A percentile compares a stretch with the other conserved stretches of the same genome.
phyloP scores from a whole-genome alignment of 1,140 invertebrate genomes.

The Danaus melanippus region DNA sequence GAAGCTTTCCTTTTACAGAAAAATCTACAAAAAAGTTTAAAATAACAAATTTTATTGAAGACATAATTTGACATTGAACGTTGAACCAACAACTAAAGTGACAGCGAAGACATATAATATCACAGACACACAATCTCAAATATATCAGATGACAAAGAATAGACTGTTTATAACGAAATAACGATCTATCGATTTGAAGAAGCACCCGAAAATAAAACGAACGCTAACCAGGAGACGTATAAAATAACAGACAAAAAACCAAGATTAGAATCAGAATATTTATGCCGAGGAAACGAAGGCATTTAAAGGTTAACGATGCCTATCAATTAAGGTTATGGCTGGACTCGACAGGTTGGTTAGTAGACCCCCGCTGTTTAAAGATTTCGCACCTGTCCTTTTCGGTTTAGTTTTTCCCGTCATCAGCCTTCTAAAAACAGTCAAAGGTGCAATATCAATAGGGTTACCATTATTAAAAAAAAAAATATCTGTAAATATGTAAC shows the following conservation, averaged over 20 bases:
- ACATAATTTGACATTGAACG: conserved; percentile 45
- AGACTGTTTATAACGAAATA: conserved; percentile 68
- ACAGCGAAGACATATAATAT: conserved; percentile 56
- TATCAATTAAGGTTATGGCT: conserved; percentile 70
- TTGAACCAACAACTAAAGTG: conserved; percentile 45
- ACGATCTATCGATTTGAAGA: conserved; percentile 47
- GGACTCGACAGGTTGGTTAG: conserved; percentile 44
- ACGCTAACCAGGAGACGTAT: conserved; percentile 44
- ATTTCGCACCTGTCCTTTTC: conserved; percentile 68
- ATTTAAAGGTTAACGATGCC: conserved; percentile 69
- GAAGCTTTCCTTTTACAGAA: no score
- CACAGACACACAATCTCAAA: conserved; percentile 46
- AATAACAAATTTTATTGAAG: no score
- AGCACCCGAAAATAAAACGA: conserved; percentile 70
- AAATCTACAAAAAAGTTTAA: no score
- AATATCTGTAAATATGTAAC: no score
- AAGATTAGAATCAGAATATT: conserved; percentile 66
- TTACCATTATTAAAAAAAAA: no score
- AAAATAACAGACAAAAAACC: conserved; percentile 56
- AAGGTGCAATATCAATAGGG: conserved; percentile 36
- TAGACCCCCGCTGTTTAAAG: conserved; percentile 58
- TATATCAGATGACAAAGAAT: conserved; percentile 69
- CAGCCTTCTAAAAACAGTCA: conserved; percentile 51
- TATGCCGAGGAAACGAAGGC: conserved; percentile 62
- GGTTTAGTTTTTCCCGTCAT: conserved; percentile 50